phyloP scores from a whole-genome alignment of 2,113 vertebrate species.

The Fulmarus glacialis region DNA sequence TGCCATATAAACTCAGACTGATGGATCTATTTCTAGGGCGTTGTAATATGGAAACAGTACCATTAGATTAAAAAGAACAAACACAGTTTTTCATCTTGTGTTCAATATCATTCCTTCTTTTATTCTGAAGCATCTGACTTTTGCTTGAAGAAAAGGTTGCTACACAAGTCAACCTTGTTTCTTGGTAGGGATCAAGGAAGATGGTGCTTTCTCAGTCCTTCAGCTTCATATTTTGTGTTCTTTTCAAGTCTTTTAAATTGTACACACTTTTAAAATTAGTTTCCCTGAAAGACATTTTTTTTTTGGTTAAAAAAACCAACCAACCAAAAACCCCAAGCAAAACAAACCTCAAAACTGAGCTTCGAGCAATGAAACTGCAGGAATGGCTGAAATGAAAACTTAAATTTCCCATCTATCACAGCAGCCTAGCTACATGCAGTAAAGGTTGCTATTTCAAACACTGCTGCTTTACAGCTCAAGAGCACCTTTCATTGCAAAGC shows the following conservation, averaged over 20 bases:
- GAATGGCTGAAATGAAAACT: not conserved
- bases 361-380: not conserved
- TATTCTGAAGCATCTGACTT: not conserved
- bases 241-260: not conserved
- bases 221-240: not conserved
- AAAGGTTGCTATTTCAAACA: not conserved
- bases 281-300: not conserved
- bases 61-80: conserved; percentile 26
- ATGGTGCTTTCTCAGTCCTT: not conserved
- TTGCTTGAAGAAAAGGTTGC: not conserved
- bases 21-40: conserved; percentile 18
- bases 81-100: not conserved
- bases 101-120: not conserved
- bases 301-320: not conserved
- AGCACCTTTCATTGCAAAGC: conserved; percentile 22
- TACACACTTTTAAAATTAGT: not conserved
- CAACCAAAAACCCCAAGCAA: not conserved
- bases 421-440: not conserved
- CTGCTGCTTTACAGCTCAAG: not conserved
- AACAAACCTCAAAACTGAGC: not conserved
- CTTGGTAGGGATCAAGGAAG: not conserved
- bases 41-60: not conserved
- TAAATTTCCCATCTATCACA: not conserved
- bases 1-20: not conserved
- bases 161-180: not conserved